Base-by-base conservation (phyloP, 2,797 vertebrate species). In the Typhlichthys subterraneus region DNA sequence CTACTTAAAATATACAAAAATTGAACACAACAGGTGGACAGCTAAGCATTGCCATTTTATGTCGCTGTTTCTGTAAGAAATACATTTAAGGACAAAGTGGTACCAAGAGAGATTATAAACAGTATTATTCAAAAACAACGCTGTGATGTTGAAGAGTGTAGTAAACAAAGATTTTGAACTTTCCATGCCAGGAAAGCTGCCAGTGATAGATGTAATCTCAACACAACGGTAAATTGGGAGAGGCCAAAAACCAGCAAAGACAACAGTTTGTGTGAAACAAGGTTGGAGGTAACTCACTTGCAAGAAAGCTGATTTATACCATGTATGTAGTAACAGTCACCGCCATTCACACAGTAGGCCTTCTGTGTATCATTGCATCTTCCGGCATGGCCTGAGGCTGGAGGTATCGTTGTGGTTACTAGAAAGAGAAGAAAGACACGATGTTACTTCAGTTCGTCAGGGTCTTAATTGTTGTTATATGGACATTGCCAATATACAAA, bases 321-420 rank as follows among this genome's bases (percentile, higher is more conserved):
- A 70, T 95, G 93, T 77, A 97, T 96, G 94, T 97, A 97, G 93
- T 95, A 98, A 94, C 97, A 99, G 84, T 96, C 92, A 9, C 97
- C 97, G 76, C 96, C 96, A 70, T 99, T 99, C 89, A 98, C 97
- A 83, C 97, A 99, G 84, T 95, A 99, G 76, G 94, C 85, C 90
- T 96, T 98, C 86, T 97, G 95, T 68, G 96, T 96, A 78, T 98
- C 96, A 45, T 98, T 99, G 95, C 97, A 99, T 91, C 87, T 94
- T 91, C 95, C 93, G 82, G 95, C 93, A 0, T 99, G 97, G 78
- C 97, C 96, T 4, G 96, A 97, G 90, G 94, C 96, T 73, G 96
- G 93, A 79, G 96, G 93, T 79, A 91, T 91, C 49, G 94, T 96
- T 89, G 97, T 96, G 86, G 95, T 95, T 91, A 96, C 95, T 96